Base-by-base conservation (phyloP, 1,140 invertebrate genomes). In the Danaus plexippus region DNA sequence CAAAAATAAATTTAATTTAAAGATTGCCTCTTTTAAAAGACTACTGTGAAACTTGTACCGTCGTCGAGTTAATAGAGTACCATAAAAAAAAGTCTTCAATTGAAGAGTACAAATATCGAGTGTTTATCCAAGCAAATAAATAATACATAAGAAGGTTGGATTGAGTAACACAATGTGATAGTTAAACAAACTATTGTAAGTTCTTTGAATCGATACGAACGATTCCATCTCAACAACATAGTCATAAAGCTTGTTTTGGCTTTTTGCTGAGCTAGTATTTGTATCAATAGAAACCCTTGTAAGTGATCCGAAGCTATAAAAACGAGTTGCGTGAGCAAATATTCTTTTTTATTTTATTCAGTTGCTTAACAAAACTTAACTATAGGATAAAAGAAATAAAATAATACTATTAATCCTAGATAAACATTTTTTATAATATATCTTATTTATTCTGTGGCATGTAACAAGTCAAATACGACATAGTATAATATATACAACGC, bases 51-150 rank as follows among this genome's bases (percentile, higher is more conserved):
- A 32, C 22, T 32, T 32, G 2, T 32, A 8, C 4, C 22, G 22
- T 32, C 22, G 22, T 32, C 7, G 22, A 3, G 22, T 32, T 32
- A 7, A 32, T 32, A 32, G 0, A 1, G 22, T 32, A 32, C 4
- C 22, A 52, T 52, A 56, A 47, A 60, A 41, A 55, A 55, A 51
- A 49, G 15, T 45, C 22, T 51, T 59, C 45, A 52, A 45, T 54
- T 44, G 22, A 52, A 54, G 43, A 59, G 47, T 57, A 66, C 69
- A 59, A 71, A 69, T 66, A 68, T 69, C 67, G 58, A 69, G 71
- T 75, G 73, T 76, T 76, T 77, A 71, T 67, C 57, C 57, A 67
- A 75, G 67, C 73, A 78, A 75, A 80, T 78, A 78, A 77, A 75
- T 77, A 80, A 77, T 73, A 67, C 57, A 55, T 61, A 70, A 76